A percentile compares a stretch with the other conserved stretches of the same genome.
Conservation (phyloP, 2,888 invertebrate genomes). For the Morpho helenor region DNA sequence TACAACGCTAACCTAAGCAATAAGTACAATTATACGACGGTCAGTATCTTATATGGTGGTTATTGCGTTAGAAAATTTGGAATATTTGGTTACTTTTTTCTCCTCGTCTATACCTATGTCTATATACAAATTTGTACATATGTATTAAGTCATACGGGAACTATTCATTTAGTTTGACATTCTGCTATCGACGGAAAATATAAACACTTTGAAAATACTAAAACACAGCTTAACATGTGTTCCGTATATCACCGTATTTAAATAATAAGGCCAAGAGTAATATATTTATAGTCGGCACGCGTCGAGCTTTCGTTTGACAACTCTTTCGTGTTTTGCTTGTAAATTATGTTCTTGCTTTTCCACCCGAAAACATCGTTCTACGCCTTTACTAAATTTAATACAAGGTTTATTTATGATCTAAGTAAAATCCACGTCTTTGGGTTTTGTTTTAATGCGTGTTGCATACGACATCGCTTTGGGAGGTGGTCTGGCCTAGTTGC, state of each 20-base stretch:
- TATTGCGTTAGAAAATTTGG: no score
- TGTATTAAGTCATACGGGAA: no score
- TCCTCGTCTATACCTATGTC: no score
- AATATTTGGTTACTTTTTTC: no score
- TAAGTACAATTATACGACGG: no score
- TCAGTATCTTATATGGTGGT: no score
- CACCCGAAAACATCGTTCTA: conserved; percentile 32
- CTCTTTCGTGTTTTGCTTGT: conserved; percentile 35
- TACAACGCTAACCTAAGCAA: no score
- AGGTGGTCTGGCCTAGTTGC: not conserved
- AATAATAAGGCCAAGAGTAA: conserved; percentile 31
- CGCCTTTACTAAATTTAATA: conserved; percentile 34
- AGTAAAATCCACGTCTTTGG: conserved; percentile 19
- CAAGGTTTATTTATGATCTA: conserved; percentile 30
- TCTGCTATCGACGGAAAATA: no score
- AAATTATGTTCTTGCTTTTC: conserved; percentile 33
- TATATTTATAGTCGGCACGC: conserved; percentile 34
- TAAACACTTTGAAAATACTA: no score
- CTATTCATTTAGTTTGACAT: no score
- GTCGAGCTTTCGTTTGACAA: conserved; percentile 34
- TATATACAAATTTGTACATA: no score
- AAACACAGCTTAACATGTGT: conserved; percentile 18
- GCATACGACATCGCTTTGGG: not conserved
- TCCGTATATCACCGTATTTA: conserved; percentile 24
- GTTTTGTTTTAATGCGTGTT: conserved; percentile 18